Evolutionary conservation across 2,113 vertebrate genomes (phyloP).

Genomic region (Coryphaenoides rupestris): DNA sequence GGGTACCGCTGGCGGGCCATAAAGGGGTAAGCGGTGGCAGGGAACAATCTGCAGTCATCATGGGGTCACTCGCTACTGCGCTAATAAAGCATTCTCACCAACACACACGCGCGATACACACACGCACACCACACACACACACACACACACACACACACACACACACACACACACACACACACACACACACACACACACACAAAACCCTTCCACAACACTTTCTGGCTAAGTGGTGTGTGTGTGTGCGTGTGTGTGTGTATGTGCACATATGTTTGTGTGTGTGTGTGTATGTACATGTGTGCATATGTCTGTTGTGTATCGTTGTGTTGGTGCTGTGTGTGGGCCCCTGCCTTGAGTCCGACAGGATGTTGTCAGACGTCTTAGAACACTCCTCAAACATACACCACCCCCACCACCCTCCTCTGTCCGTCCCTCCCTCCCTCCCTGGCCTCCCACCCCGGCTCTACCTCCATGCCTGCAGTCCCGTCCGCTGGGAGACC

Average conservation of each 20-base stretch:
- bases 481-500: slow-evolving; percentile 71
- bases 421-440: slow-evolving; percentile 45
- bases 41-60: background rate
- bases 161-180: too few species aligned
- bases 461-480: slow-evolving; percentile 63
- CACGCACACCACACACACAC: too few species aligned
- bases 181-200: too few species aligned
- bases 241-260: too few species aligned
- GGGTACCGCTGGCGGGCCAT: slow-evolving; percentile 31
- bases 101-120: background rate
- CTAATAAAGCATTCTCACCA: slow-evolving; percentile 19
- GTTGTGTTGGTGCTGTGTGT: slow-evolving; percentile 37
- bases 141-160: too few species aligned
- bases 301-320: background rate
- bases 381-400: slow-evolving; percentile 35
- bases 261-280: background rate
- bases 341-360: slow-evolving; percentile 43
- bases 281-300: slow-evolving; percentile 36
- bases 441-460: slow-evolving; percentile 47
- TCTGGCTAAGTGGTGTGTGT: too few species aligned
- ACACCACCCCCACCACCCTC: slow-evolving; percentile 20
- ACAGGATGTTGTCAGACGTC: slow-evolving; percentile 64
- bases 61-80: slow-evolving; percentile 9
- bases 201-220: too few species aligned
- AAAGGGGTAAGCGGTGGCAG: background rate